Conservation (phyloP, 2,888 invertebrate species). For the Tineola bisselliella region DNA sequence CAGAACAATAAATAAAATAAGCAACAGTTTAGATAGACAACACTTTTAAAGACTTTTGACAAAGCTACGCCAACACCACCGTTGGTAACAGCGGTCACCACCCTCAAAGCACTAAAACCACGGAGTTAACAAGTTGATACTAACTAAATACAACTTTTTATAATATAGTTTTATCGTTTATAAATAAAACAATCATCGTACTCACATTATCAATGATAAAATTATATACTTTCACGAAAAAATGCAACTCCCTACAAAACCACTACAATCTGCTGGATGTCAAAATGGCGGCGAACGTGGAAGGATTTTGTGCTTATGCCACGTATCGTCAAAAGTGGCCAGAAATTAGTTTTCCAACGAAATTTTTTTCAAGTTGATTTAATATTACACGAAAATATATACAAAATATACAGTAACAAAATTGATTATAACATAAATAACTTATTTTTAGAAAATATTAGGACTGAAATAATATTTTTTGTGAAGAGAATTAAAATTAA, state of each 20-base stretch:
- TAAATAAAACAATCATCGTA: constrained; percentile 21
- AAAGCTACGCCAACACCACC: constrained; percentile 63
- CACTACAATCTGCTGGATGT: constrained; percentile 78
- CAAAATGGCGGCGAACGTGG: constrained; percentile 85
- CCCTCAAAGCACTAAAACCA: constrained; percentile 30
- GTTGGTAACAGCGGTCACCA: constrained; percentile 67
- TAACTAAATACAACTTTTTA: background rate
- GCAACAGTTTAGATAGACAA: background rate
- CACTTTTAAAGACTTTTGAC: constrained; percentile 27
- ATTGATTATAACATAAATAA: too few species aligned
- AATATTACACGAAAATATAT: background rate
- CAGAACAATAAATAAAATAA: background rate
- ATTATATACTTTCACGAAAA: constrained; percentile 73
- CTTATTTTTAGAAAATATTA: too few species aligned
- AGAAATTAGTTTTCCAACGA: constrained; percentile 25
- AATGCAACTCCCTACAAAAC: constrained; percentile 31
- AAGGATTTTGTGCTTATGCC: constrained; percentile 81
- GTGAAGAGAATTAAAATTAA: too few species aligned
- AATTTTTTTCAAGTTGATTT: background rate
- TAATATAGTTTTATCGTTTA: constrained; percentile 7
- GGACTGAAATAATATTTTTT: too few species aligned
- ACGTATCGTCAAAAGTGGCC: constrained; percentile 75
- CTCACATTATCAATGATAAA: constrained; percentile 71
- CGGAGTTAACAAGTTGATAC: background rate
- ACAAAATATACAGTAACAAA: too few species aligned